Evolutionary conservation across 2,113 vertebrate genomes (phyloP).

Genomic region (Oxyruncus cristatus): DNA sequence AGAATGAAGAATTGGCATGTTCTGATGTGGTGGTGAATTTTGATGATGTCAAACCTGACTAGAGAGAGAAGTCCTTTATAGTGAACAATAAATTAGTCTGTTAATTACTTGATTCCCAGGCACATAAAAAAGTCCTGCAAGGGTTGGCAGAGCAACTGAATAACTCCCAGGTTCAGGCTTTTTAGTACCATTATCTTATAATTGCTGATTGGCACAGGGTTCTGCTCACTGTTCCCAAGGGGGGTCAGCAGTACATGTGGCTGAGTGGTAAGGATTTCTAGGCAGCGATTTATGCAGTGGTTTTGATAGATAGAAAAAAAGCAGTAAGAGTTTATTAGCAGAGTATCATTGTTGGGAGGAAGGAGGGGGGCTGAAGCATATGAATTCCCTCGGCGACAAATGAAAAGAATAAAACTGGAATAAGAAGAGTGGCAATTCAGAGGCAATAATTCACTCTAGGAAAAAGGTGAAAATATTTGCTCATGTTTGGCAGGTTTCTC

Average conservation of each 20-base stretch:
- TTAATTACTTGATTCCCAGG: slow-evolving; percentile 40
- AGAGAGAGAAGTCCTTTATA: not conserved
- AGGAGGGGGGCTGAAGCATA: not conserved
- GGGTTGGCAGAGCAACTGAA: slow-evolving; percentile 4
- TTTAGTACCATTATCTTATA: slow-evolving; percentile 53
- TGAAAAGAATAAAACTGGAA: slow-evolving; percentile 14
- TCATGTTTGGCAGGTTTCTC: not conserved
- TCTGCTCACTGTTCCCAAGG: not conserved
- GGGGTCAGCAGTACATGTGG: not conserved
- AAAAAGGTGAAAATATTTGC: slow-evolving; percentile 34
- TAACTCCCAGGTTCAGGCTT: slow-evolving; percentile 26
- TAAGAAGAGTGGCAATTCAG: not conserved
- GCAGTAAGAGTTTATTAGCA: slow-evolving; percentile 41
- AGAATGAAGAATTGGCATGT: not conserved
- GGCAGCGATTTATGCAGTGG: not conserved
- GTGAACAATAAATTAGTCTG: slow-evolving; percentile 5
- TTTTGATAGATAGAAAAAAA: slow-evolving; percentile 18
- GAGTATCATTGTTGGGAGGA: not conserved
- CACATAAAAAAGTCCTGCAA: slow-evolving; percentile 3
- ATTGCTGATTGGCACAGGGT: slow-evolving; percentile 46
- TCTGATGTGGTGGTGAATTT: not conserved
- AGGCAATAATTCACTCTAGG: slow-evolving; percentile 20
- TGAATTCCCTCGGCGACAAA: slow-evolving; percentile 7
- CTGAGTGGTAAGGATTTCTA: not conserved
- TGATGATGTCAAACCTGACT: not conserved